Percentiles rank a stretch among this genome's conserved stretches.
Conservation (phyloP, 2,113 vertebrate species). For the Globicephala melas region DNA sequence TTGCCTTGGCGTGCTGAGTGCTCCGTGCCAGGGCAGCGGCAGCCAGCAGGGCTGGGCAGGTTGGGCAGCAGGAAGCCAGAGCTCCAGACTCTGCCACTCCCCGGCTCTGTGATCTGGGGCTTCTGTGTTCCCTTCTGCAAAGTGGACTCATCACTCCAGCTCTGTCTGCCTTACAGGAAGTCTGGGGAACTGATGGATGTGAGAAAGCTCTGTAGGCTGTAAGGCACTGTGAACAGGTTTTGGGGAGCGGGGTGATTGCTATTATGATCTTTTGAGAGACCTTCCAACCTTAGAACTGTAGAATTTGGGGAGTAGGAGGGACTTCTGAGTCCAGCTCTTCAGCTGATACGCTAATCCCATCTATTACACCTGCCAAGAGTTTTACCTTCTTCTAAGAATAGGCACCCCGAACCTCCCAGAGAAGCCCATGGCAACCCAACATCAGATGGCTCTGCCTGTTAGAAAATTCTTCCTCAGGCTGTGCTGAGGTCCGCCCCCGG, state of each 20-base stretch:
- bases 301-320: background rate
- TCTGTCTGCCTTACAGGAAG: background rate
- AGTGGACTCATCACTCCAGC: background rate
- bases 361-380: background rate
- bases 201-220: background rate
- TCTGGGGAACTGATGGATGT: background rate
- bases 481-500: background rate
- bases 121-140: background rate
- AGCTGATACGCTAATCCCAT: background rate
- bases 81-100: background rate
- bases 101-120: background rate
- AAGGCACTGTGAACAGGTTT: too few species aligned
- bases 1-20: accelerated
- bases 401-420: too few species aligned
- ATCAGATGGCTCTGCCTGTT: background rate
- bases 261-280: background rate
- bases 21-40: background rate
- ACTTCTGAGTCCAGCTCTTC: background rate
- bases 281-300: background rate
- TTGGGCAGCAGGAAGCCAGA: background rate
- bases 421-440: background rate
- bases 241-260: background rate
- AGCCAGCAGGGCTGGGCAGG: background rate
- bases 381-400: background rate
- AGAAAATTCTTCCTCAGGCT: background rate